Evolutionary conservation across 30 jellyfish, hydroid and myxozoan species (phyloP), one percentile per base, ranked within the genome.

Genomic region (Rhopilema esculentum): DNA sequence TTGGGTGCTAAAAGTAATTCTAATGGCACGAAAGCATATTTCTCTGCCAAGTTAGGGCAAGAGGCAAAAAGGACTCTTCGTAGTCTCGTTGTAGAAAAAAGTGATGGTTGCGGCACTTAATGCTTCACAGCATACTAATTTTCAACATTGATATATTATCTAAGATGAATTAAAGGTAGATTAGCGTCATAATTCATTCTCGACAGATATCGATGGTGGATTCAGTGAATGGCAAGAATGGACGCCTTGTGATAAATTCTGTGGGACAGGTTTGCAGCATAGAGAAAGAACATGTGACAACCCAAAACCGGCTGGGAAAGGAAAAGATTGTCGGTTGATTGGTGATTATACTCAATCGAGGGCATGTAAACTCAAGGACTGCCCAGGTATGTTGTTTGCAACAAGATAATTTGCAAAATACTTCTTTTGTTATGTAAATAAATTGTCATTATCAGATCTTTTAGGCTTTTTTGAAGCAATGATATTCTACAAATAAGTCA

Each of bases 241-340:
- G 91, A 66, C 87, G 19, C 62, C 49, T 17, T 87, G 96, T 40
- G 87, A 77, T 29, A 40, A 49, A 9, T 27, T 62, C 16, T 87
- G 96, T 71, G 96, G 91, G 25, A 88, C 74, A 17, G 96, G 96
- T 18, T 16, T 63, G 26, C 86, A 33, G 21, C 61, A 77, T 16
- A 83, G 87, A 49, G 48, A 77, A 1, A 51, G 96, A 52, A 67
- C 69, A 19, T 87, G 96, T 67, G 91, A 69, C 61, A 68, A 49
- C 6, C 77, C 85, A 75, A 21, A 21, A 29, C 85, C 83, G 0
- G 77, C 25, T 23, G 65, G 74, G 20, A 64, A 64, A 65, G 77
- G 85, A 8, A 77, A 53, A 87, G 71, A 31, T 49, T 87, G 96
- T 30, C 20, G 75, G 16, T 30, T 4, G 1, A 72, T 67, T 21